Evolutionary conservation across 2,888 invertebrate species (phyloP), one percentile per base, ranked within the genome.

Genomic region (Pristionchus exspectatus): DNA sequence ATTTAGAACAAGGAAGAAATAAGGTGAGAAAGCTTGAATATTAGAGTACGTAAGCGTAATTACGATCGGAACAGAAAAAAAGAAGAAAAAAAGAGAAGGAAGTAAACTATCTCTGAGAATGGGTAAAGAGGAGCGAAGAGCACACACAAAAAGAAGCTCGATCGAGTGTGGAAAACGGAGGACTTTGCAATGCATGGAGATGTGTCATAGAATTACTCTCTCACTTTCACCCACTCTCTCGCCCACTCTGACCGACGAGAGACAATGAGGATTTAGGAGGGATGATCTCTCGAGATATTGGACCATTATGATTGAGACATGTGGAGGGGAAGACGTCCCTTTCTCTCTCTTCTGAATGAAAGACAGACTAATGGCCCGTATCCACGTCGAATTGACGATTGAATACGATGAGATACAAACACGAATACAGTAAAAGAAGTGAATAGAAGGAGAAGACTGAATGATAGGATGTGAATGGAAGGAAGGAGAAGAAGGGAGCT

Each of bases 111-210:
- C n/a, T n/a, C 2, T 7, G 5, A 1, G 63, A 63, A 72, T 72
- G 27, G 33, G 69, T 72, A 33, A 72, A 16, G 30, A 30, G 14
- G 69, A 30, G 69, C 27, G 33, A 33, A 72, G 44, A 50, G 30
- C 30, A 72, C 33, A 59, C 16, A 63, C 72, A 72, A 72, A 44
- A 44, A 77, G 77, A 77, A 77, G 69, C 69, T 63, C 63, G 63
- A 77, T 77, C 38, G n/a, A 77, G 77, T 77, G 18, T 72, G 72
- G 33, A 33, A n/a, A 24, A 21, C 21, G 66, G 16, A 24, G 10
- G 77, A 77, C 77, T 77, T 77, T 77, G 44, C 44, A 77, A 77
- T 77, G 77, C 77, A 77, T 77, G 69, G 69, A 77, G 44, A 12
- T 14, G 77, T 44, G 44, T 77, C 77, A 77, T 50, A 50, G 9